Evolutionary conservation across 2,113 vertebrate species (phyloP).

Genomic region (Salvator merianae): DNA sequence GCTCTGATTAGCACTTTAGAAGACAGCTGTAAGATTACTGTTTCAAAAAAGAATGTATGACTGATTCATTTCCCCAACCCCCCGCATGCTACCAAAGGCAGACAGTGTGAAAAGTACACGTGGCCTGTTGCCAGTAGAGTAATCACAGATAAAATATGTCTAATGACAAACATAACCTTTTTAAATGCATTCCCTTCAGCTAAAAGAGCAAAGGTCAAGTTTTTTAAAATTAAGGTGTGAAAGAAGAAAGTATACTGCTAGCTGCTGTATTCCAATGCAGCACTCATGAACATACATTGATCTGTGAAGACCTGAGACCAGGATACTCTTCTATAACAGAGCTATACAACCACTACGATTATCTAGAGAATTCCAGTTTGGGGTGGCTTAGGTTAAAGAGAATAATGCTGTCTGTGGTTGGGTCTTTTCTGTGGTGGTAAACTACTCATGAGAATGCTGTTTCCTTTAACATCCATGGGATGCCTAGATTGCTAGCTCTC

Average conservation of each 20-base stretch:
- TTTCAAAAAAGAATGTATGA: slow-evolving; percentile 16
- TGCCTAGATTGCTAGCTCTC: no score
- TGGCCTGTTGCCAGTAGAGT: not conserved
- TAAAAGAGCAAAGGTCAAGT: not conserved
- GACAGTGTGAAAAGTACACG: not conserved
- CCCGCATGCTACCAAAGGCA: not conserved
- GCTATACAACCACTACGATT: no score
- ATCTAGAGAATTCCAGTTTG: no score
- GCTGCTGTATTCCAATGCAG: not conserved
- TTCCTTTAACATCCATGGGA: no score
- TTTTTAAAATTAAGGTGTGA: not conserved
- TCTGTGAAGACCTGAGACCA: not conserved
- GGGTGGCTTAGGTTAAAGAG: no score
- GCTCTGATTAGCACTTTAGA: not conserved
- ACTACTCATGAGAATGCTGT: no score
- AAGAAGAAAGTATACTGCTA: not conserved
- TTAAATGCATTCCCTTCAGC: not conserved
- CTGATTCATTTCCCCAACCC: not conserved
- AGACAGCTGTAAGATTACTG: not conserved
- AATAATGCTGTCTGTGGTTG: no score
- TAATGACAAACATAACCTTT: not conserved
- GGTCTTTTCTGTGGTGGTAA: no score
- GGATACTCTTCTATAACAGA: no score
- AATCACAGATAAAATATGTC: not conserved
- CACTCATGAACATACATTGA: not conserved